Evolutionary conservation across 2,888 invertebrate genomes (phyloP).

Genomic region (Byasa hedistus): DNA sequence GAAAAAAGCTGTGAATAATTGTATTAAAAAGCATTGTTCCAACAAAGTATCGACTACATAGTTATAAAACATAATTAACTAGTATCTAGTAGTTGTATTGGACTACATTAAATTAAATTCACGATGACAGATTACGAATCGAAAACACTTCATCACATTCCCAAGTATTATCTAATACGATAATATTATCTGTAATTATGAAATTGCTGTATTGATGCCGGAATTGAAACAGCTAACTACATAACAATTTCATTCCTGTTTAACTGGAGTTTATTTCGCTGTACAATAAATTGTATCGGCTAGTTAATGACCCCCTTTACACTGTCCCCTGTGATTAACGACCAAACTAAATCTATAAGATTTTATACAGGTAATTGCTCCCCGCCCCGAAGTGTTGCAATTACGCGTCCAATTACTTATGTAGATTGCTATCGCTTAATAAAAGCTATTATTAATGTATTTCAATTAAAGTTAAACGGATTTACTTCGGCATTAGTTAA

Average conservation of each 20-base stretch:
- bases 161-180: background rate
- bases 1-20: no score
- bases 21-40: no score
- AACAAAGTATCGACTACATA: no score
- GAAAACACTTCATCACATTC: no score
- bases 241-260: background rate
- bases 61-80: no score
- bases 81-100: no score
- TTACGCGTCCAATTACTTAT: constrained; percentile 44
- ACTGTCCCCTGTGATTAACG: constrained; percentile 65
- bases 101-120: no score
- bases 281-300: constrained; percentile 33
- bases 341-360: constrained; percentile 51
- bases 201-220: background rate
- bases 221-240: background rate
- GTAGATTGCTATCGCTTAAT: constrained; percentile 33
- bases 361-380: constrained; percentile 57
- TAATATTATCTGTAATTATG: background rate
- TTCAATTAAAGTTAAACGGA: constrained; percentile 15
- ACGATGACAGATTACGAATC: no score
- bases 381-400: constrained; percentile 41
- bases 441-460: constrained; percentile 18
- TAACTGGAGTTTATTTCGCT: constrained; percentile 9
- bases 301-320: constrained; percentile 66
- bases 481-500: background rate